Evolutionary conservation across 2,888 invertebrate genomes (phyloP).

Genomic region (Ormyrus pomaceus): DNA sequence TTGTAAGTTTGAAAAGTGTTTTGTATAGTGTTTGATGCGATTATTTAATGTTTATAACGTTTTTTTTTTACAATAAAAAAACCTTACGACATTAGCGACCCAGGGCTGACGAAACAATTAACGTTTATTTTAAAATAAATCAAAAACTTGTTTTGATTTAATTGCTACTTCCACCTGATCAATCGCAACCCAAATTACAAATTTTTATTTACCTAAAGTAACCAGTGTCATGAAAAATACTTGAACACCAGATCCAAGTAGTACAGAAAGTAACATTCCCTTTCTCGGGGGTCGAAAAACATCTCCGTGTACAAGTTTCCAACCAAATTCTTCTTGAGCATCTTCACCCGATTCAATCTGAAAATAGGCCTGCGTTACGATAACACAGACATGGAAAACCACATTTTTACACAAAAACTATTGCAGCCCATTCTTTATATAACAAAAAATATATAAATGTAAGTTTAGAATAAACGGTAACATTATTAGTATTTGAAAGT

Average conservation of each 20-base stretch:
- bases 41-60: too few species aligned
- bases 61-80: too few species aligned
- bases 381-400: slow-evolving; percentile 68
- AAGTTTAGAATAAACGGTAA: slow-evolving; percentile 36
- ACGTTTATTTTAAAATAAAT: too few species aligned
- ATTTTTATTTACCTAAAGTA: slow-evolving; percentile 82
- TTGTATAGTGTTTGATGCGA: too few species aligned
- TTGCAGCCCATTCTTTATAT: slow-evolving; percentile 58
- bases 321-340: slow-evolving; percentile 97
- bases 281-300: slow-evolving; percentile 97
- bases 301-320: slow-evolving; percentile 99
- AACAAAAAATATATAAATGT: slow-evolving; percentile 21
- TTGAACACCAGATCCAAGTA: slow-evolving; percentile 97
- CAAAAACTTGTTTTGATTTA: too few species aligned
- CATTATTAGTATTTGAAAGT: background rate
- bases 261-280: slow-evolving; percentile 96
- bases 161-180: too few species aligned
- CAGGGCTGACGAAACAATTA: too few species aligned
- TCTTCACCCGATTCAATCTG: slow-evolving; percentile 89
- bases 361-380: slow-evolving; percentile 73
- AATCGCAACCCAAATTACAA: background rate
- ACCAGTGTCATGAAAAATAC: slow-evolving; percentile 97
- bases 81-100: too few species aligned
- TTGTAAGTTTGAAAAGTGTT: too few species aligned
- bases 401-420: slow-evolving; percentile 56